A percentile compares a stretch with the other conserved stretches of the same genome.
Conservation (phyloP, 2,888 invertebrate species). For the Seira musarum region DNA sequence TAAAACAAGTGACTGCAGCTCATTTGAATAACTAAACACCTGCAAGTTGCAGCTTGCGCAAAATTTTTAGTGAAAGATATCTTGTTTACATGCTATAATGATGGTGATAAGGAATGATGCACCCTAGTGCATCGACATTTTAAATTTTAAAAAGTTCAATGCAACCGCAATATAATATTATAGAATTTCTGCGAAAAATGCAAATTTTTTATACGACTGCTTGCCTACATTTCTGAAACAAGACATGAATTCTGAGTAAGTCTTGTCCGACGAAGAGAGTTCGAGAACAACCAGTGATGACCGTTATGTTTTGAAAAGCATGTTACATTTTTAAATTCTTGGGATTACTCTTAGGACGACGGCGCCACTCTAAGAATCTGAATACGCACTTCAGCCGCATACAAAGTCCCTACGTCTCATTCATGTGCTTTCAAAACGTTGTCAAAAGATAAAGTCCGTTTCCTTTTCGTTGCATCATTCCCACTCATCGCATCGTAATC, state of each 20-base stretch:
- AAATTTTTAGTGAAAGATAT: not conserved
- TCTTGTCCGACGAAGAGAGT: not conserved
- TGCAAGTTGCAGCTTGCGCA: not conserved
- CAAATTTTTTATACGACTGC: no score
- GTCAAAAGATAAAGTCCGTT: not conserved
- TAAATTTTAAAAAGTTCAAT: not conserved
- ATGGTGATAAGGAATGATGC: slow-evolving; percentile 6
- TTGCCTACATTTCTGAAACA: no score
- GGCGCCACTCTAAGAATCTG: no score
- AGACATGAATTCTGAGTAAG: no score
- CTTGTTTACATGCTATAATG: no score
- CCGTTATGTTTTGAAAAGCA: slow-evolving; percentile 6
- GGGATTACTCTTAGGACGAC: not conserved
- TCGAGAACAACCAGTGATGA: not conserved
- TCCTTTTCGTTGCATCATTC: slow-evolving; percentile 10
- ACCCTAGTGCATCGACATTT: not conserved
- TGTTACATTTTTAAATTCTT: slow-evolving; percentile 11
- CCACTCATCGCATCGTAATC: not conserved
- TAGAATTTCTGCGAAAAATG: no score
- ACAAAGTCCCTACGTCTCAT: not conserved
- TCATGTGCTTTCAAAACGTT: not conserved
- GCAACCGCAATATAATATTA: no score
- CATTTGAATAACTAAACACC: not conserved
- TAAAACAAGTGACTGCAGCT: not conserved
- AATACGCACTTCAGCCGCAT: not conserved